These are phyloP conservation scores for Palloptera scutellata DNA, from an alignment of 2,888 invertebrate species.

Conservation along the genomic window DNA sequence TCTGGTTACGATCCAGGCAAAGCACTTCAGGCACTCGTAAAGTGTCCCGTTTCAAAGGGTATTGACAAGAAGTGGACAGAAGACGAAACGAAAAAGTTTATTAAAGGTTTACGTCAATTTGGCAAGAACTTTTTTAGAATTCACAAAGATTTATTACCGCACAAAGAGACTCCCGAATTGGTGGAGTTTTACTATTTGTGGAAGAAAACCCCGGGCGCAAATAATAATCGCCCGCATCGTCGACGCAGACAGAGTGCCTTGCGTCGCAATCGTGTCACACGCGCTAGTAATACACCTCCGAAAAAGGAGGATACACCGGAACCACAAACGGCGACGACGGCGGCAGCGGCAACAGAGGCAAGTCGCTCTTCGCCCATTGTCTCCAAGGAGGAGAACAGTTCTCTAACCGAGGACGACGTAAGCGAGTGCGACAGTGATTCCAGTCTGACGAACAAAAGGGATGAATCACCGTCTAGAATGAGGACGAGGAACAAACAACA, in stretches of 20 bases:
- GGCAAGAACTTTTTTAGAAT: conserved; percentile 99
- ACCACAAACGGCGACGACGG: conserved; percentile 65
- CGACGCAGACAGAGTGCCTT: conserved; percentile 87
- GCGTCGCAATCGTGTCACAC: conserved; percentile 85
- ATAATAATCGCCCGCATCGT: conserved; percentile 93
- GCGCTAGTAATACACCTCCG: conserved; percentile 78
- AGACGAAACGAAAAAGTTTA: conserved; percentile 97
- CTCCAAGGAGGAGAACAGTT: conserved; percentile 79
- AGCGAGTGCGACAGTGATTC: conserved; percentile 96
- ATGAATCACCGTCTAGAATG: conserved; percentile 88
- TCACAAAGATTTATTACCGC: conserved; percentile 92
- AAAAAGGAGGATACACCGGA: conserved; percentile 79
- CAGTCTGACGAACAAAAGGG: conserved; percentile 77
- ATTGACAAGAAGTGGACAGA: conserved; percentile 98
- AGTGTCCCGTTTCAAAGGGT: conserved; percentile 96
- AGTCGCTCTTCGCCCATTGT: conserved; percentile 72
- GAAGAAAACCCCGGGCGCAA: conserved; percentile 99
- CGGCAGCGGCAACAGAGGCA: conserved; percentile 62
- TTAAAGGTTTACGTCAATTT: conserved; percentile 96
- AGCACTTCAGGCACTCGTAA: conserved; percentile 94
- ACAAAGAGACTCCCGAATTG: conserved; percentile 96
- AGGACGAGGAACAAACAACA: conserved; percentile 86
- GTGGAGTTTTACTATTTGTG: conserved; percentile 99
- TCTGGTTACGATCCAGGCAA: conserved; percentile 96
- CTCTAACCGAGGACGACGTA: conserved; percentile 88